Evolutionary conservation across 2,113 vertebrate species (phyloP).

Genomic region (Scortum barcoo): DNA sequence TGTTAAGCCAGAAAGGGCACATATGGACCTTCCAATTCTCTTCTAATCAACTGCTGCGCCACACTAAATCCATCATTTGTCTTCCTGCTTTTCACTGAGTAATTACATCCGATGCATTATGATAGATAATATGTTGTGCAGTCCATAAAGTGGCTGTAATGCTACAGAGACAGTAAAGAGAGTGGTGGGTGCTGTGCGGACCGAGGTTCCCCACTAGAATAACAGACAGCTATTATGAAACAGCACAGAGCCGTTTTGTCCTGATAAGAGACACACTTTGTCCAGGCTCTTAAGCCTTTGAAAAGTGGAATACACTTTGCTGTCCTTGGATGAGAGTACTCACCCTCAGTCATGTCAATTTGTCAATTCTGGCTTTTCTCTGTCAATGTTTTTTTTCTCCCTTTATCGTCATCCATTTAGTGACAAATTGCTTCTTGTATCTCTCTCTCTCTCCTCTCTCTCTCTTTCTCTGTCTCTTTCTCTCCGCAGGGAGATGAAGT

Average conservation of each 20-base stretch:
- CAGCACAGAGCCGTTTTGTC: slow-evolving; percentile 39
- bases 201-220: slow-evolving; percentile 18
- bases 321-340: slow-evolving; percentile 58
- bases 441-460: neutral
- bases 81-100: slow-evolving; percentile 23
- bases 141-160: slow-evolving; percentile 39
- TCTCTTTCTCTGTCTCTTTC: slow-evolving; percentile 6
- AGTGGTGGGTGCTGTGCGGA: slow-evolving; percentile 8
- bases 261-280: slow-evolving; percentile 53
- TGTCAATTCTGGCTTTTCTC: slow-evolving; percentile 52
- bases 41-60: slow-evolving; percentile 27
- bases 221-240: slow-evolving; percentile 48
- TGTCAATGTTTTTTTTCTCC: slow-evolving; percentile 43
- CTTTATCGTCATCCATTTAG: slow-evolving; percentile 48
- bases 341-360: slow-evolving; percentile 47
- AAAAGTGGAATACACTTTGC: slow-evolving; percentile 35
- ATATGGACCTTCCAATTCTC: slow-evolving; percentile 7
- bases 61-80: slow-evolving; percentile 19
- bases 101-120: slow-evolving; percentile 23
- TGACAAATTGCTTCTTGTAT: slow-evolving; percentile 41
- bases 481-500: slow-evolving; percentile 93
- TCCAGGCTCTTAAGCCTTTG: slow-evolving; percentile 50
- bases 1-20: slow-evolving; percentile 39
- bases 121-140: slow-evolving; percentile 24
- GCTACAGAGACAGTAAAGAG: slow-evolving; percentile 7